phyloP scores from a whole-genome alignment of 1,140 invertebrate species.

The Myzus persicae region DNA sequence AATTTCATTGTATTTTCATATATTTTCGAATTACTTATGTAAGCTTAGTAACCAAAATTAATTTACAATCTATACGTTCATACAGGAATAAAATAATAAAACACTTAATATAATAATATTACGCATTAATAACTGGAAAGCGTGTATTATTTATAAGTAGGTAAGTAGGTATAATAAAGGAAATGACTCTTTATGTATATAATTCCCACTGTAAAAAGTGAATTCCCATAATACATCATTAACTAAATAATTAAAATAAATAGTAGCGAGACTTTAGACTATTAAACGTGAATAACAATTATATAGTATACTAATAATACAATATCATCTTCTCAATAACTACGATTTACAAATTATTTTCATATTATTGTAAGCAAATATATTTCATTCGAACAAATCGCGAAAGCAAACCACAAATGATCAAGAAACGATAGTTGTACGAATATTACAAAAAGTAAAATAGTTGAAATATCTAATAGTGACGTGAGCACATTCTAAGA shows the following conservation, averaged over 20 bases:
- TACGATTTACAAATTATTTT: not conserved
- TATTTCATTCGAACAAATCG: not conserved
- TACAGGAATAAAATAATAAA: not conserved
- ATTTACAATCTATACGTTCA: not conserved
- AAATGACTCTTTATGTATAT: not conserved
- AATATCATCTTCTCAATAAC: too few relatives aligned
- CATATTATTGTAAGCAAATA: not conserved
- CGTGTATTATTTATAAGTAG: not conserved
- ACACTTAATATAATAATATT: not conserved
- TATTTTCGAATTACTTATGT: not conserved
- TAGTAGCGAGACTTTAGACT: not conserved
- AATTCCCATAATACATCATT: not conserved
- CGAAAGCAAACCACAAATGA: not conserved
- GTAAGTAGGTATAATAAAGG: not conserved
- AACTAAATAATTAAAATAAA: slow-evolving; percentile 6
- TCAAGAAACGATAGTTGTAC: not conserved
- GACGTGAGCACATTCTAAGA: slow-evolving; percentile 1
- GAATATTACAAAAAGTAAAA: not conserved
- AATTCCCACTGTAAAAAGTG: not conserved
- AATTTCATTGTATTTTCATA: not conserved
- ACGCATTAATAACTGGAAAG: not conserved
- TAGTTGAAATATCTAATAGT: not conserved
- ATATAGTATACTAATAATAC: not conserved
- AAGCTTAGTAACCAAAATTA: not conserved
- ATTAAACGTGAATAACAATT: not conserved